Evolutionary conservation across 2,888 invertebrate genomes (phyloP), one percentile per base, ranked within the genome.

Genomic region (Strigamia crassipes): DNA sequence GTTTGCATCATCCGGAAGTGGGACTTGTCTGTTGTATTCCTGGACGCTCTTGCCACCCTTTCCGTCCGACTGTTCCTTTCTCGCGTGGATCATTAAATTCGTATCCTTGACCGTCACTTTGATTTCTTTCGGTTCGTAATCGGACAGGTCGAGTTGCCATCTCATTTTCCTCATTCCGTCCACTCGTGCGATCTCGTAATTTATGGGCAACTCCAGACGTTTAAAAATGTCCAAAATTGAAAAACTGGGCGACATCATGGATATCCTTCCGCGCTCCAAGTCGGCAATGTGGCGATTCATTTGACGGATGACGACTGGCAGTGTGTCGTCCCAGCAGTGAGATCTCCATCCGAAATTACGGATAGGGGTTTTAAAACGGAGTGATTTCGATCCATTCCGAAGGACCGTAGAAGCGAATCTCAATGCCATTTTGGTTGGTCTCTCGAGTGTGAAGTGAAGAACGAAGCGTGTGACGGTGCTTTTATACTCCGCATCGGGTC

Each of bases 81-180:
- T 83, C 10, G 84, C 84, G n/a, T 79, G n/a, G 12, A 84, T 46
- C 0, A 81, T 84, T 15, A 84, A 41, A 56, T 82, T 80, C 42
- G 82, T 79, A 18, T 84, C 77, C 81, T 82, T 84, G 8, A 84
- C 46, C 18, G 82, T 83, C 1, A 84, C 81, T 12, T 82, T 83
- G 18, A 84, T 83, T 42, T 84, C 82, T 51, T 84, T 83, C 8
- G 84, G 84, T 46, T 83, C 79, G 82, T 84, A 83, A 5, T 84
- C 82, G 41, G 83, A 78, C 81, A 84, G 73, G 31, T 84, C 84
- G 21, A 84, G 38, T 42, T 83, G 82, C 1, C 83, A 15, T 41
- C 82, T 73, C 51, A 82, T 83, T 10, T 21, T 73, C 34, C 82
- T 82, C 12, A 56, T 51, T 13, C 83, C 84, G 6, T 81, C 80